phyloP scores from a whole-genome alignment of 1,140 invertebrate genomes.

The Cylas formicarius region DNA sequence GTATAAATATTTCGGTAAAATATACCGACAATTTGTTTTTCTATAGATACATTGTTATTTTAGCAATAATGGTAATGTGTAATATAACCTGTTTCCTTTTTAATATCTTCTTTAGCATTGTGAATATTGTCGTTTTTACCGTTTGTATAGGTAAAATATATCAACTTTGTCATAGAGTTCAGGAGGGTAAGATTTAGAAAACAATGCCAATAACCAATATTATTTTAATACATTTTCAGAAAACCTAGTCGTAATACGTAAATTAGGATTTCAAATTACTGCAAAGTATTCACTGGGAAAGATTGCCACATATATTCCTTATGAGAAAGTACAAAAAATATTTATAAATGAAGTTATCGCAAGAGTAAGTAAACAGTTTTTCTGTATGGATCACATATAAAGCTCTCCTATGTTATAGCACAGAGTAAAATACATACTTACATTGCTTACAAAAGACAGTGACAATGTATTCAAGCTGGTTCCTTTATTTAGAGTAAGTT shows the following conservation, averaged over 20 bases:
- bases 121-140: neutral
- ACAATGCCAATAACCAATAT: neutral
- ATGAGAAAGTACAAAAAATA: conserved; percentile 47
- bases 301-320: conserved; percentile 45
- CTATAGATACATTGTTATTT: neutral
- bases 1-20: neutral
- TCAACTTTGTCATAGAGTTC: conserved; percentile 7
- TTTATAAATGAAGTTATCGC: conserved; percentile 56
- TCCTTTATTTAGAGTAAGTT: conserved; percentile 36
- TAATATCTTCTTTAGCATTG: conserved; percentile 7
- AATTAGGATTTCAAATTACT: conserved; percentile 48
- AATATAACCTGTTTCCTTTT: neutral
- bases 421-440: conserved; percentile 42
- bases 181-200: neutral
- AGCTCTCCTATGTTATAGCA: conserved; percentile 34
- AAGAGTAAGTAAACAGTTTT: conserved; percentile 41
- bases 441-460: conserved; percentile 39
- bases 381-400: conserved; percentile 5
- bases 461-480: conserved; percentile 27
- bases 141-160: neutral
- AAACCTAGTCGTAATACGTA: conserved; percentile 46
- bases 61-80: neutral
- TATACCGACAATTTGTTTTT: conserved; percentile 5
- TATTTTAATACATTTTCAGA: conserved; percentile 37
- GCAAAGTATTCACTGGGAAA: conserved; percentile 40